Evolutionary conservation across 1,140 invertebrate species (phyloP), one percentile per base, ranked within the genome.

Genomic region (Cydia strobilella): DNA sequence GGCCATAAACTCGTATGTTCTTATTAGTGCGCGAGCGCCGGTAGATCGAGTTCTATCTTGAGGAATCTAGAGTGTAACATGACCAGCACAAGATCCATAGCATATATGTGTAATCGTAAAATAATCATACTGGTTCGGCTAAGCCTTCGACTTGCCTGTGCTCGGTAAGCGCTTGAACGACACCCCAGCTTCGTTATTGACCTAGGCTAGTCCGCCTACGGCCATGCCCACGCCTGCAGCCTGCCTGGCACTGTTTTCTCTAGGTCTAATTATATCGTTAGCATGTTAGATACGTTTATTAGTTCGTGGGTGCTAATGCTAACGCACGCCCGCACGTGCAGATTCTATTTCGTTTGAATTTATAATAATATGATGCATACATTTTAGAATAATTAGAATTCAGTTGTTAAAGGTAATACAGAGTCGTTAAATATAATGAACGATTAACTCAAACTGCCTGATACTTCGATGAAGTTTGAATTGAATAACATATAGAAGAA

Each of bases 201-300:
- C 80, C 81, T 71, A 75, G 73, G 77, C 80, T 69, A 72, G 80
- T 86, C 77, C 86, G 85, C 87, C 87, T 76, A 87, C 84, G 79
- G 62, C 69, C 76, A 66, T n/a, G 63, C 86, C 85, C 82, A 86
- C 87, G 81, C 82, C 35, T 65, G n/a, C 74, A 73, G 62, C 62
- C 79, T 77, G 62, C 73, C 76, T 78, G 72, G 74, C 73, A 66
- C 63, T 74, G 78, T 84, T 84, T 78, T 74, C 75, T 76, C 80
- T 74, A 63, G 71, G 63, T 74, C 76, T 81, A 83, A 86, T 79
- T 80, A 79, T 76, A 76, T 75, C 73, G 79, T 80, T 76, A 76
- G 73, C 74, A 69, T 79, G 45, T 77, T 63, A 35, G 12, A 65
- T 65, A 20, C 63, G 27, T 27, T 35, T 65, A 59, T 59, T 59